Evolutionary conservation across 2,888 invertebrate species (phyloP).

Genomic region (Eupithecia pulchellata): DNA sequence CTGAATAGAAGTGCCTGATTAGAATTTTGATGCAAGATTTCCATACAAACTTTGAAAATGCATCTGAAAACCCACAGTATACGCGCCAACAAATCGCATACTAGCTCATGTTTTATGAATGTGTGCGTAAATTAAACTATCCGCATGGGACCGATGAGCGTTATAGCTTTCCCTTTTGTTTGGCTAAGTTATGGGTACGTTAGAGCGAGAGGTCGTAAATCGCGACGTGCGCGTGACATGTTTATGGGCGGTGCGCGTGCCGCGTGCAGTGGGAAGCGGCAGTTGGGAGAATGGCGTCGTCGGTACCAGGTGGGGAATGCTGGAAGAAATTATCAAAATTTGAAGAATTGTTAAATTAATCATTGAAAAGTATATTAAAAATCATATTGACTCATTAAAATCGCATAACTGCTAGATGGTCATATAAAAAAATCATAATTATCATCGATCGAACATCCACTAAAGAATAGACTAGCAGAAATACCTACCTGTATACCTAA

Average conservation of each 20-base stretch:
- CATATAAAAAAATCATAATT: neutral
- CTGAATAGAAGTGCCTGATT: slow-evolving; percentile 5
- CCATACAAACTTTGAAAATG: slow-evolving; percentile 35
- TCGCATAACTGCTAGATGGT: neutral
- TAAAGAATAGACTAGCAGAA: neutral
- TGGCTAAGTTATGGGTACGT: slow-evolving; percentile 80
- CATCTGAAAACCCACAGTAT: slow-evolving; percentile 59
- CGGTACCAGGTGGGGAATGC: slow-evolving; percentile 43
- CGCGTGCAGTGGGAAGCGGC: slow-evolving; percentile 76
- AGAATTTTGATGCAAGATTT: slow-evolving; percentile 4
- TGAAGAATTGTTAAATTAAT: slow-evolving; percentile 15
- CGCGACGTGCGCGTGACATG: slow-evolving; percentile 81
- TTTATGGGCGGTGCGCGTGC: slow-evolving; percentile 84
- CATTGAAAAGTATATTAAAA: neutral
- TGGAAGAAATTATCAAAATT: slow-evolving; percentile 30
- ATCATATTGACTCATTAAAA: neutral
- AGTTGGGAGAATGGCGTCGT: slow-evolving; percentile 81
- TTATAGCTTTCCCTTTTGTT: slow-evolving; percentile 86
- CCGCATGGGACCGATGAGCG: slow-evolving; percentile 84
- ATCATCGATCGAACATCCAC: neutral
- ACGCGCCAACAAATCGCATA: slow-evolving; percentile 71
- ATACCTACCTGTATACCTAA: neutral
- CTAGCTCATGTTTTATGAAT: slow-evolving; percentile 78
- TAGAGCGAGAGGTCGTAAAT: slow-evolving; percentile 85
- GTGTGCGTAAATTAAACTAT: slow-evolving; percentile 85